Evolutionary conservation across 2,113 vertebrate genomes (phyloP).

Genomic region (Echinops telfairi): DNA sequence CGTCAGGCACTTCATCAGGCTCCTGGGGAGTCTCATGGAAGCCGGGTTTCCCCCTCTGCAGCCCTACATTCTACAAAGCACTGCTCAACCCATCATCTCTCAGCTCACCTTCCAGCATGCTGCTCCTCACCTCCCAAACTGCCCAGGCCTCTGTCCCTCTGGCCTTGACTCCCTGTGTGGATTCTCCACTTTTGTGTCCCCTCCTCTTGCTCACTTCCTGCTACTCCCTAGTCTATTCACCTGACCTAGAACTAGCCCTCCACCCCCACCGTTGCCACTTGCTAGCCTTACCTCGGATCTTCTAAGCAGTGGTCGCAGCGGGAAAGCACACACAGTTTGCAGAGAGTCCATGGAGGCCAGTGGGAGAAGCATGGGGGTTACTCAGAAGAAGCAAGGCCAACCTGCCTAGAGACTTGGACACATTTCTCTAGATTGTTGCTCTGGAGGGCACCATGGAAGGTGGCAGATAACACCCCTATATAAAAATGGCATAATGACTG

Average conservation of each 20-base stretch:
- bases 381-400: neutral
- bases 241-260: neutral
- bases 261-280: no score
- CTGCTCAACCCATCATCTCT: neutral
- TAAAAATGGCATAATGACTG: neutral
- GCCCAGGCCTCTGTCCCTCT: neutral
- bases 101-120: neutral
- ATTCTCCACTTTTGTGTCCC: neutral
- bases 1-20: neutral
- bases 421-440: neutral
- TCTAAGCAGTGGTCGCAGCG: neutral
- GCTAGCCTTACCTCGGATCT: neutral
- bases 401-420: neutral
- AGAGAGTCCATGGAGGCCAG: neutral
- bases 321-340: neutral
- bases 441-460: neutral
- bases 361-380: neutral
- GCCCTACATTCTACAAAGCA: neutral
- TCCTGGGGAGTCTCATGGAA: neutral
- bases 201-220: neutral
- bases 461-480: neutral
- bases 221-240: neutral
- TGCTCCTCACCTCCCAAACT: neutral
- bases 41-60: neutral
- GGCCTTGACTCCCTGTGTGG: neutral